Conservation (phyloP, 2,888 invertebrate genomes). For the Glyphotaelius pellucidus region DNA sequence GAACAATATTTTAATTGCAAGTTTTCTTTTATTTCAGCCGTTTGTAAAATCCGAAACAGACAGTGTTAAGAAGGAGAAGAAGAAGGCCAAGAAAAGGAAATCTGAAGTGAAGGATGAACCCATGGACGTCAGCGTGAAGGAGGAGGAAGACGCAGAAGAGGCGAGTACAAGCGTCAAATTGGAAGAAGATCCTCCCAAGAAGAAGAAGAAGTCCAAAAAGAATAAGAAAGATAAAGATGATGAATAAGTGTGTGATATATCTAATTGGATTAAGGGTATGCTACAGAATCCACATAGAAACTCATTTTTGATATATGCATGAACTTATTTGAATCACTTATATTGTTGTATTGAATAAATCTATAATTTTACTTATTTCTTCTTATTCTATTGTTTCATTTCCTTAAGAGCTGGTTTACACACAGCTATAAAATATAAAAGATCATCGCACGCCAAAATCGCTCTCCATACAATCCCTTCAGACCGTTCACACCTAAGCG, state of each 20-base stretch:
- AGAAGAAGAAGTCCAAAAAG: conserved; percentile 69
- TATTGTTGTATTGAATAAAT: conserved; percentile 13
- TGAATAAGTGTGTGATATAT: conserved; percentile 15
- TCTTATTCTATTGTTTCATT: neutral
- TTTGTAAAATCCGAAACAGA: conserved; percentile 49
- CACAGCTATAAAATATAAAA: too few species aligned
- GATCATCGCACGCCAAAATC: too few species aligned
- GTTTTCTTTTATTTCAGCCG: conserved; percentile 33
- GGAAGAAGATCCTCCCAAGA: conserved; percentile 63
- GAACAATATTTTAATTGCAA: neutral
- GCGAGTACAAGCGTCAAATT: conserved; percentile 61
- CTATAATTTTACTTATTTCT: conserved; percentile 24
- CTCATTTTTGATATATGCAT: neutral
- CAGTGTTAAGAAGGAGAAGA: conserved; percentile 59
- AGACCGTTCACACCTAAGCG: too few species aligned
- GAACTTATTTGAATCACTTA: conserved; percentile 3
- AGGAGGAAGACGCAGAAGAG: conserved; percentile 68
- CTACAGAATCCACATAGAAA: neutral
- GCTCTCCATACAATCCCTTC: too few species aligned
- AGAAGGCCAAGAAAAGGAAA: conserved; percentile 62
- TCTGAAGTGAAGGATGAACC: conserved; percentile 68
- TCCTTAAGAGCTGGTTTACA: too few species aligned
- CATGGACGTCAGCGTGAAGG: conserved; percentile 55
- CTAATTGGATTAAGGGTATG: neutral
- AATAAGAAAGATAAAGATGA: conserved; percentile 65